phyloP scores from a whole-genome alignment of 1,140 invertebrate species.

The Meloidogyne hapla region DNA sequence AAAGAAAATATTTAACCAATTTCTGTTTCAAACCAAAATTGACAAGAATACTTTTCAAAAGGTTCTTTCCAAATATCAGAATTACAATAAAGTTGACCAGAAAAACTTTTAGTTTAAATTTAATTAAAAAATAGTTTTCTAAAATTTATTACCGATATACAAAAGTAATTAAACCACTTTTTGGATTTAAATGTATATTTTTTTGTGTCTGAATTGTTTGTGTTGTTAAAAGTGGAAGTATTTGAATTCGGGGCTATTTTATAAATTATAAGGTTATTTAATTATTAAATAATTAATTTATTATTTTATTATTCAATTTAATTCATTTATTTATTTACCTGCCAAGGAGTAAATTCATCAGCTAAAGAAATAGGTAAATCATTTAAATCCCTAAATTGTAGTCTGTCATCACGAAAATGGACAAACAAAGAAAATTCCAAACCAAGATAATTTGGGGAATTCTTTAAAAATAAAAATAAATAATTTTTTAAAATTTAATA shows the following conservation, averaged over 20 bases:
- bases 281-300: too few species aligned
- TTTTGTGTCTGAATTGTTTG: constrained; percentile 23
- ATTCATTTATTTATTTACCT: neutral
- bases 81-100: constrained; percentile 29
- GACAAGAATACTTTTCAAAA: constrained; percentile 46
- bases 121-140: too few species aligned
- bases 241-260: constrained; percentile 16
- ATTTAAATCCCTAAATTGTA: constrained; percentile 41
- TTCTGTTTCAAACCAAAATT: constrained; percentile 32
- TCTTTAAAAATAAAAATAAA: neutral
- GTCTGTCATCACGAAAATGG: constrained; percentile 42
- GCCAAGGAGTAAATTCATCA: constrained; percentile 48
- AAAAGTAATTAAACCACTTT: constrained; percentile 50
- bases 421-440: constrained; percentile 38
- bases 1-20: constrained; percentile 31
- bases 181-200: constrained; percentile 42
- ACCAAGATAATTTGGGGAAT: constrained; percentile 25
- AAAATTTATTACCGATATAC: constrained; percentile 32
- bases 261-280: neutral
- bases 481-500: constrained; percentile 13
- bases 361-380: constrained; percentile 34
- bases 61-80: constrained; percentile 40
- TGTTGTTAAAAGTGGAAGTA: constrained; percentile 2
- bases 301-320: too few species aligned
- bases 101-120: constrained; percentile 33